phyloP scores from a whole-genome alignment of 1,140 invertebrate genomes.

The Carposina sasakii region DNA sequence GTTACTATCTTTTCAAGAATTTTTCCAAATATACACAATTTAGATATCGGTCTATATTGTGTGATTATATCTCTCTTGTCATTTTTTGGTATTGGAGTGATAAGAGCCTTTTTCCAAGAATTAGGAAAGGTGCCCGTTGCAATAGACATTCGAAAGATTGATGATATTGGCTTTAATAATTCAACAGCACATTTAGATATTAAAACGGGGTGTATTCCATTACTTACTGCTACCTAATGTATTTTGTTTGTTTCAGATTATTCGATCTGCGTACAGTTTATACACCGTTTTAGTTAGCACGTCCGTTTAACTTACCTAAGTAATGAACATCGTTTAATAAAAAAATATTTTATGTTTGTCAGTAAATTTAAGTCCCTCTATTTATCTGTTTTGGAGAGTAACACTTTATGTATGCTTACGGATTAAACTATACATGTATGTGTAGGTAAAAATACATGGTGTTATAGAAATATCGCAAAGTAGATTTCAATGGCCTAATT shows the following conservation, averaged over 20 bases:
- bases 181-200: not conserved
- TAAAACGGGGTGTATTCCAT: not conserved
- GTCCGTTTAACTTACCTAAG: no score
- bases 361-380: no score
- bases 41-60: conserved; percentile 34
- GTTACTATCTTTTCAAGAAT: conserved; percentile 30
- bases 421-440: no score
- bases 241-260: not conserved
- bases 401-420: no score
- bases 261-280: not conserved
- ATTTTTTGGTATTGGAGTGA: conserved; percentile 22
- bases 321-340: no score
- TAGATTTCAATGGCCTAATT: no score
- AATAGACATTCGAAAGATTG: not conserved
- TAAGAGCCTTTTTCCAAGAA: conserved; percentile 14
- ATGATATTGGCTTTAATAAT: conserved; percentile 6
- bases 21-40: conserved; percentile 29
- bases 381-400: no score
- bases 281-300: not conserved
- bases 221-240: not conserved
- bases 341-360: no score
- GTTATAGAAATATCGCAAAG: no score
- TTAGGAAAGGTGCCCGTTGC: conserved; percentile 9
- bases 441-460: no score
- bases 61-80: not conserved